Conservation (phyloP, 2,888 invertebrate species). For the Callyntrura guangdongensis region DNA sequence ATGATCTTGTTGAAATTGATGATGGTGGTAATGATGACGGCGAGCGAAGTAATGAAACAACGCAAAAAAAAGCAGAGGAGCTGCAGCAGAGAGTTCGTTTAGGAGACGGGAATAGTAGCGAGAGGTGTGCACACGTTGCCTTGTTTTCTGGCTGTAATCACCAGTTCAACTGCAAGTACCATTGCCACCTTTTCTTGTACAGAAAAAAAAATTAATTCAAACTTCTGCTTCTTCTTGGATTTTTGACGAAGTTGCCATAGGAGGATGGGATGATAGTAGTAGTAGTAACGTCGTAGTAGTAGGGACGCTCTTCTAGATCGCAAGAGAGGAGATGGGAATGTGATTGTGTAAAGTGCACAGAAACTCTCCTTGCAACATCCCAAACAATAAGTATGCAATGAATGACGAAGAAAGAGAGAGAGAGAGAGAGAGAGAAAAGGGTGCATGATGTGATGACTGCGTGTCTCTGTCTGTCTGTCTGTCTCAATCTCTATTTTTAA, state of each 20-base stretch:
- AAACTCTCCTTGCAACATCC: neutral
- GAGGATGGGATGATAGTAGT: neutral
- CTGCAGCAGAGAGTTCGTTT: neutral
- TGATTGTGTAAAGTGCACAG: neutral
- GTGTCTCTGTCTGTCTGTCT: conserved; percentile 35
- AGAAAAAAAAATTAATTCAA: neutral
- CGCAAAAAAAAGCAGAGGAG: neutral
- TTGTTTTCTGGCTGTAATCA: neutral
- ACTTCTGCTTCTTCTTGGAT: neutral
- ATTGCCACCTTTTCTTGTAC: neutral
- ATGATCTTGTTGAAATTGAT: neutral
- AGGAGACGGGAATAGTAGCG: neutral
- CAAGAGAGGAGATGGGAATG: neutral
- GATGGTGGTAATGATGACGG: neutral
- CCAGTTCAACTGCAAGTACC: conserved; percentile 21
- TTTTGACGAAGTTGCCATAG: neutral
- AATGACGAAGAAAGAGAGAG: neutral
- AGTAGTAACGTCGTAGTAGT: no score
- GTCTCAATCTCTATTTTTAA: neutral
- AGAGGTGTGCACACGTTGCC: neutral
- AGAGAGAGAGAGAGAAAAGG: neutral
- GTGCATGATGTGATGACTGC: neutral
- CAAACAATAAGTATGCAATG: neutral
- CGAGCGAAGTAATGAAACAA: conserved; percentile 15
- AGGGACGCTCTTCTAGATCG: no score